Conservation (phyloP, 2,113 vertebrate genomes). For the Morphnarchus princeps region DNA sequence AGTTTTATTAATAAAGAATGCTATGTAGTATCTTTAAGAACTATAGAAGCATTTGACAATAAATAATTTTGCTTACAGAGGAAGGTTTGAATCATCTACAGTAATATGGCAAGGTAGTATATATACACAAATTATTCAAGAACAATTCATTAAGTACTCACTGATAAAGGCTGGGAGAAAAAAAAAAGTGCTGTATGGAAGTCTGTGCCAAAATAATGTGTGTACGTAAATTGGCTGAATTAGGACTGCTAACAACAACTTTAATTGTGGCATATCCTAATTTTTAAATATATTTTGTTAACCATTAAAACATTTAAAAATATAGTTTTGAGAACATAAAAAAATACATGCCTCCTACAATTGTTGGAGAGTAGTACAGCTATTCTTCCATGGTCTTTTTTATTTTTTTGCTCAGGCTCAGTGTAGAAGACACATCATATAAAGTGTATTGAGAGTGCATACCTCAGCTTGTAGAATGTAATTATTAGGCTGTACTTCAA, state of each 20-base stretch:
- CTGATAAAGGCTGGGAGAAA: neutral
- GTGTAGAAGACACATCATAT: neutral
- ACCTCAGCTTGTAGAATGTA: constrained; percentile 3
- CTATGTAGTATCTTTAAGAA: neutral
- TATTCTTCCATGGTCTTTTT: neutral
- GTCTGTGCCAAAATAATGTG: neutral
- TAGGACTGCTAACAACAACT: neutral
- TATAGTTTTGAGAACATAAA: neutral
- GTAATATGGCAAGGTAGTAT: neutral
- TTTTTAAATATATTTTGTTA: neutral
- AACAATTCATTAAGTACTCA: neutral
- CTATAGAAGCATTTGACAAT: neutral
- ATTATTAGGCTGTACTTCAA: constrained; percentile 21
- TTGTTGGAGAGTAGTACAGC: neutral
- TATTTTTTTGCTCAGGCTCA: neutral
- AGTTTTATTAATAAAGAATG: neutral
- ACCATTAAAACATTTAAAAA: neutral
- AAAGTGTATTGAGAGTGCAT: neutral
- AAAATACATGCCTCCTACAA: neutral
- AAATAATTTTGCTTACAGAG: neutral
- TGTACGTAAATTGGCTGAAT: neutral
- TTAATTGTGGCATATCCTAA: neutral
- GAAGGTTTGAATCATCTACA: neutral
- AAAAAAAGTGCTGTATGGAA: neutral
- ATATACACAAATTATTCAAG: neutral